Evolutionary conservation across 2,113 vertebrate species (phyloP).

Genomic region (Bombycilla garrulus): DNA sequence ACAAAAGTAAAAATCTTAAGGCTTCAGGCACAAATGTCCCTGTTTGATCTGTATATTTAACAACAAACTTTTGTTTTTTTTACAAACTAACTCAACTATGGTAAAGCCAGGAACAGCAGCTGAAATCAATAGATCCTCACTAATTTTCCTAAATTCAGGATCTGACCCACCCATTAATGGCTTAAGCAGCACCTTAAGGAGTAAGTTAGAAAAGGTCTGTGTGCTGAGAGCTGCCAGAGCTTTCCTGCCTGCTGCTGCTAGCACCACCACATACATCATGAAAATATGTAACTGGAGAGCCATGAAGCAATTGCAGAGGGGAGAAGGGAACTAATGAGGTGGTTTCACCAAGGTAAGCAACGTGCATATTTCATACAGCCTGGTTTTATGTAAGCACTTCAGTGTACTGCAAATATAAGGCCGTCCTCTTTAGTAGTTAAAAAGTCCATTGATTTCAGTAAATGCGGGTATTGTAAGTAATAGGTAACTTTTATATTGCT

Average conservation of each 20-base stretch:
- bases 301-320: not conserved
- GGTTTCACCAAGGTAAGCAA: conserved; percentile 46
- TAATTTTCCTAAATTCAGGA: not conserved
- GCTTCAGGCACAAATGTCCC: not conserved
- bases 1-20: not conserved
- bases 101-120: not conserved
- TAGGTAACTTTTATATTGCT: not conserved
- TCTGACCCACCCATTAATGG: not conserved
- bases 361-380: not conserved
- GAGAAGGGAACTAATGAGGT: conserved; percentile 29
- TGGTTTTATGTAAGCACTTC: not conserved
- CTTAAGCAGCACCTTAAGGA: not conserved
- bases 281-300: conserved; percentile 18
- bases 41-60: not conserved
- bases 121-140: not conserved
- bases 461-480: not conserved
- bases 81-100: not conserved
- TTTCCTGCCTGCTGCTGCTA: not conserved
- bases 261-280: not conserved
- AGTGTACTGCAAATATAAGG: not conserved
- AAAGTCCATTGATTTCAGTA: conserved; percentile 3
- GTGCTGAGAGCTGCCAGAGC: not conserved
- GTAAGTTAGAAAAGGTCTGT: not conserved
- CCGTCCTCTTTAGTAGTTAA: not conserved
- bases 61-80: not conserved